Evolutionary conservation across 2,888 invertebrate genomes (phyloP), one percentile per base, ranked within the genome.

Genomic region (Caradrina clavipalpis): DNA sequence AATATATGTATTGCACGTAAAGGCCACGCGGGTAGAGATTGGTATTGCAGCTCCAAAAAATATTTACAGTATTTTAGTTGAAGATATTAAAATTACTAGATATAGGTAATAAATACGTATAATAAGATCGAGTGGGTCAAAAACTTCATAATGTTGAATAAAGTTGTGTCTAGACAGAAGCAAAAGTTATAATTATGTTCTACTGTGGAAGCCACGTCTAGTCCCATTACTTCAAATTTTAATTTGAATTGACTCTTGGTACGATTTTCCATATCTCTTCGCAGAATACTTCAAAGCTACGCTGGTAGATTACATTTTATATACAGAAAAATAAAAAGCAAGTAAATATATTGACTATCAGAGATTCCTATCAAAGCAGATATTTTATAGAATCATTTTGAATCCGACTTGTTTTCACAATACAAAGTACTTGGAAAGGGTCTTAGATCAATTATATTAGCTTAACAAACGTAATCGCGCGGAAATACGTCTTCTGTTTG

Each of bases 21-120:
- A 39, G 39, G n/a, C 39, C 47, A 47, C 13, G 39, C 26, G 47
- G 6, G n/a, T 19, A 21, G 51, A 39, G 45, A 39, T 56, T 51
- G 35, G 22, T 55, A 15, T 72, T 72, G 55, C 55, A 56, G 51
- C 8, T 62, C 17, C 3, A 54, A 69, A 72, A 17, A 13, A 0
- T 11, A 39, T 39, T 39, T 39, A 39, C 13, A 11, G 1, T 39
- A 39, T 13, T 13, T 39, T 13, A 39, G 13, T 39, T 39, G 39
- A 13, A 39, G 11, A 39, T 11, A 39, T 2, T 2, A 11, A 13
- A 39, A 39, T 39, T 39, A 39, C 13, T 39, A 39, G 13, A 39
- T 39, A 39, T 2, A 35, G 10, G 8, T 35, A 39, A 1, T 13
- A 39, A 1, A 1, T 13, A 39, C 13, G 11, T 39, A 39, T 39